Base-by-base conservation (phyloP, 2,797 vertebrate species). In the Poeciliopsis presidionis region DNA sequence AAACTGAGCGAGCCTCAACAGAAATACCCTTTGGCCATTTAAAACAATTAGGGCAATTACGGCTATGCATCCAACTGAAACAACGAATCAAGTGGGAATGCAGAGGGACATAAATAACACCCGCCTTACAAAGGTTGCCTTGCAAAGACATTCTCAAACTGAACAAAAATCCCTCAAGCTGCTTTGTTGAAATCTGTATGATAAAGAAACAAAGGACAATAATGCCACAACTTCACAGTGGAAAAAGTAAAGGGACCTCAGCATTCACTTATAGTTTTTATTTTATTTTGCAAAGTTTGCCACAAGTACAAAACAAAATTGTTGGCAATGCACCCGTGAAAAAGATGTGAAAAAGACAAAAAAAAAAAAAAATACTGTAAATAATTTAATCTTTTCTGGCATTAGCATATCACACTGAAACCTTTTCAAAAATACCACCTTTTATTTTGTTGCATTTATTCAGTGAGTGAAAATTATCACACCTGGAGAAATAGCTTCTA, bases 21-120 rank as follows among this genome's bases (percentile, higher is more conserved):
- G 22, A 51, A 51, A 67, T 69, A 65, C 46, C 46, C 75, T 28
- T 63, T 11, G 47, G 61, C 61, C 43, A 28, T 55, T 25, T 71
- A 14, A 46, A 33, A 78, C 55, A 47, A 71, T 57, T 77, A 49
- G 22, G 43, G 49, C 2, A 63, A 65, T 65, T 65, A 67, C 36
- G 8, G 30, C 53, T 22, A 63, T 51, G 45, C 70, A 73, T 46
- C 77, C 16, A 25, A 49, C 76, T 72, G 69, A 43, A 43, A 46
- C 53, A 25, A 25, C 28, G 25, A 41, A 45, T 71, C 51, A 47
- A 57, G 49, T 36, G 67, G 41, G 22, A 36, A 72, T 47, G 22
- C 53, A 77, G 39, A 72, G 33, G 14, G 7, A 36, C n/a, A 28
- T 12, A 69, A 25, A 25, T 25, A 67, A 41, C 20, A 41, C 20